phyloP scores from a whole-genome alignment of 2,113 vertebrate species.

The Rhynchomys soricoides region DNA sequence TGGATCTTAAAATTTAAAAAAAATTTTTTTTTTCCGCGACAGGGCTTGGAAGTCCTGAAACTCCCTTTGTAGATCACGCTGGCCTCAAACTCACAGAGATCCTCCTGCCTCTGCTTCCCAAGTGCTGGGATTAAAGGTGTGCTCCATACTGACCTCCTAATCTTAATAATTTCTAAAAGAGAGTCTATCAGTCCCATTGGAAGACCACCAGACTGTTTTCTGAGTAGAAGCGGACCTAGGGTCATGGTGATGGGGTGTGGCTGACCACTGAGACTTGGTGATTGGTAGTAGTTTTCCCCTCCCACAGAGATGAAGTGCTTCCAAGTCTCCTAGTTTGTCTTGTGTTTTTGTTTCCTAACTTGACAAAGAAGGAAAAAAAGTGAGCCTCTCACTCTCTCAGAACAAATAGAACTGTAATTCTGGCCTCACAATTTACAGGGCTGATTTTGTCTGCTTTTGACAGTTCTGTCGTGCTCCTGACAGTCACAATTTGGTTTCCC shows the following conservation, averaged over 20 bases:
- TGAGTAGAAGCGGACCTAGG: neutral
- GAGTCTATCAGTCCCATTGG: rapidly evolving
- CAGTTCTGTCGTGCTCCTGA: constrained; percentile 72
- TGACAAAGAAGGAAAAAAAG: constrained; percentile 12
- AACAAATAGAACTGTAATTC: constrained; percentile 79
- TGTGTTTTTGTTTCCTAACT: constrained; percentile 70
- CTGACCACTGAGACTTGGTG: neutral
- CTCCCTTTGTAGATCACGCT: neutral
- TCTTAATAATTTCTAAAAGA: neutral
- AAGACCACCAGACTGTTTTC: neutral
- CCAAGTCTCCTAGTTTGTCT: neutral
- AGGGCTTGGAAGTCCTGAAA: neutral
- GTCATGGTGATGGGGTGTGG: neutral
- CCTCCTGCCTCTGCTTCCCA: neutral
- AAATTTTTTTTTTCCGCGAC: neutral
- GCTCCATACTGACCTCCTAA: neutral
- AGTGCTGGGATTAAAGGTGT: neutral
- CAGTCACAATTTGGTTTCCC: constrained; percentile 69
- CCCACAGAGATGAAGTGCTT: neutral
- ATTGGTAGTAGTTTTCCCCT: neutral
- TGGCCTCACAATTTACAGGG: constrained; percentile 71
- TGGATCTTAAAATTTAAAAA: too few relatives aligned
- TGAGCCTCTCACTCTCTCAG: constrained; percentile 65
- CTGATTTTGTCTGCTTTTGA: constrained; percentile 77
- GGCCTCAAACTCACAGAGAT: neutral